Conservation (phyloP, 2,797 vertebrate species). For the Toxotes lorentzi region DNA sequence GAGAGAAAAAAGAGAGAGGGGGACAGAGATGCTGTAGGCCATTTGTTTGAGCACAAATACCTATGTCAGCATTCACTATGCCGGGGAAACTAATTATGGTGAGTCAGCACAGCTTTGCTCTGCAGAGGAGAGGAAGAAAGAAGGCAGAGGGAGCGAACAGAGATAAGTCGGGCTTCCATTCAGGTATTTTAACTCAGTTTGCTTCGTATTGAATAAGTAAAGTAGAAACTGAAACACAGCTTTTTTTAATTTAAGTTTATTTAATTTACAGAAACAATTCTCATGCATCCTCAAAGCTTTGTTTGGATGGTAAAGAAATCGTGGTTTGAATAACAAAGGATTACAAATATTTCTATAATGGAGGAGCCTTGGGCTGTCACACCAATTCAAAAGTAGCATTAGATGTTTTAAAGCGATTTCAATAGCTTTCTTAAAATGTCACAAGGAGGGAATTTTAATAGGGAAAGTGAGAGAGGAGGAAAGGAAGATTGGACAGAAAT, state of each 20-base stretch:
- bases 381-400: background rate
- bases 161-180: constrained; percentile 29
- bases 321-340: background rate
- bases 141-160: constrained; percentile 32
- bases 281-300: background rate
- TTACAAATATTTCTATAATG: background rate
- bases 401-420: background rate
- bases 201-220: background rate
- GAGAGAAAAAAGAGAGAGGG: background rate
- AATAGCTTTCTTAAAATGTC: background rate
- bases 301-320: background rate
- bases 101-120: constrained; percentile 72
- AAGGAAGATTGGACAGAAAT: background rate
- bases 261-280: background rate
- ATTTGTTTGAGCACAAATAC: constrained; percentile 67
- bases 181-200: constrained; percentile 8
- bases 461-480: background rate
- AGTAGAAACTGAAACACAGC: background rate
- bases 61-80: constrained; percentile 71
- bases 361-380: background rate
- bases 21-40: constrained; percentile 50
- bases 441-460: background rate
- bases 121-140: constrained; percentile 51
- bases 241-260: background rate
- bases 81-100: constrained; percentile 57